Evolutionary conservation across 1,140 invertebrate species (phyloP).

Genomic region (Papilio xuthus): DNA sequence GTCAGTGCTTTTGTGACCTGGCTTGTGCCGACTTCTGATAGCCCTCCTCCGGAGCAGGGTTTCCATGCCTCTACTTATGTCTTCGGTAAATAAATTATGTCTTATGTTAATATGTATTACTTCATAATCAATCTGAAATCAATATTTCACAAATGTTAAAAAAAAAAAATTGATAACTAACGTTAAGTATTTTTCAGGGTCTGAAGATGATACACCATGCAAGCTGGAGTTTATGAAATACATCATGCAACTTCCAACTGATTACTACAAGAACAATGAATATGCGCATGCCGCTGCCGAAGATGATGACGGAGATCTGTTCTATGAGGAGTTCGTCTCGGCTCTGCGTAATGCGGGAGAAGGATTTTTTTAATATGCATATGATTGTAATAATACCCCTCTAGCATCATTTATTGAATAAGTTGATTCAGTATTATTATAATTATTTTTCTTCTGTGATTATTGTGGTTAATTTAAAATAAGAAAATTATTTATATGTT

Average conservation of each 20-base stretch:
- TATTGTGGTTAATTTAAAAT: slow-evolving; percentile 14
- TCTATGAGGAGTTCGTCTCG: not conserved
- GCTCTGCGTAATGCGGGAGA: not conserved
- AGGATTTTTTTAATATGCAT: not conserved
- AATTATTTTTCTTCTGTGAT: slow-evolving; percentile 17
- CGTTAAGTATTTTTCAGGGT: not conserved
- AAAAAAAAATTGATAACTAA: no score
- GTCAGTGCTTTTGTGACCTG: not conserved
- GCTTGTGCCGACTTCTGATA: not conserved
- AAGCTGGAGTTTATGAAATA: not conserved
- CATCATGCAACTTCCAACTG: not conserved
- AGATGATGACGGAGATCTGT: not conserved
- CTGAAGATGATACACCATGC: slow-evolving; percentile 12
- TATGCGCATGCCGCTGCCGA: not conserved
- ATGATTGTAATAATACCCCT: not conserved
- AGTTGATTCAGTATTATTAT: slow-evolving; percentile 18
- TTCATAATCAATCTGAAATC: no score
- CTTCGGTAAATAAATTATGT: not conserved
- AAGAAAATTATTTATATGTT: not conserved
- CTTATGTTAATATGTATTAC: not conserved
- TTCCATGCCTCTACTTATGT: not conserved
- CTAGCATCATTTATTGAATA: slow-evolving; percentile 1
- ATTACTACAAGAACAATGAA: slow-evolving; percentile 4
- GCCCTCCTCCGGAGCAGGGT: not conserved
- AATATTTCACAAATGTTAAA: no score